These are phyloP conservation scores for Brachionichthys hirsutus DNA, from an alignment of 2,113 vertebrate species.

Conservation along the genomic window DNA sequence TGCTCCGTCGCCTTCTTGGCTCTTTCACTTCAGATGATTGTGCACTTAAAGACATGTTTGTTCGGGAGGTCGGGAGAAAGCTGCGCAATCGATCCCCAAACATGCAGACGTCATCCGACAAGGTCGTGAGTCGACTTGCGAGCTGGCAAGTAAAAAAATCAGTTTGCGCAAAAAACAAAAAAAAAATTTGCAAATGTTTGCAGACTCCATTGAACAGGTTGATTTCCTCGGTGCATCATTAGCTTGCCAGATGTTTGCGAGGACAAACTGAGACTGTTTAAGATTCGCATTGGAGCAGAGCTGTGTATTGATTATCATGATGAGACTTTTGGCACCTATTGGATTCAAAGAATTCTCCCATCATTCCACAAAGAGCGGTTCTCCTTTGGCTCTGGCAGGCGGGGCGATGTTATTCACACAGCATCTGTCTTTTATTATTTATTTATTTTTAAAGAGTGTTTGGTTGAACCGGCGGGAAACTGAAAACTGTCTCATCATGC, in stretches of 20 bases:
- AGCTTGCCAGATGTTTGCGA: constrained; percentile 16
- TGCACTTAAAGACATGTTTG: constrained; percentile 47
- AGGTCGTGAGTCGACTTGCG: too few relatives aligned
- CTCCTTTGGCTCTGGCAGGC: not conserved
- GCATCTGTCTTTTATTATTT: constrained; percentile 29
- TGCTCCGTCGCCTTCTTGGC: constrained; percentile 36
- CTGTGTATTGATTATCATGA: constrained; percentile 52
- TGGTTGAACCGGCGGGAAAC: constrained; percentile 45
- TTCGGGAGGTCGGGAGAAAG: constrained; percentile 16
- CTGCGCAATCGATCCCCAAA: not conserved
- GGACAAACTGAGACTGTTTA: constrained; percentile 35
- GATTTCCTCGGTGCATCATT: constrained; percentile 28
- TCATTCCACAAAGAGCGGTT: constrained; percentile 27
- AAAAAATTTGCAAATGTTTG: constrained; percentile 5
- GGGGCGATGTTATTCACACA: constrained; percentile 36
- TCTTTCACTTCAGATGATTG: constrained; percentile 58
- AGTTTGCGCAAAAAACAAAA: not conserved
- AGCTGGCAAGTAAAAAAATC: too few relatives aligned
- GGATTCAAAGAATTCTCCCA: constrained; percentile 23
- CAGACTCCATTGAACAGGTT: constrained; percentile 22
- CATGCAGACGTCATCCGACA: too few relatives aligned
- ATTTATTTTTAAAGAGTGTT: constrained; percentile 31
- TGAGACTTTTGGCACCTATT: constrained; percentile 26
- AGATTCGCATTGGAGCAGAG: constrained; percentile 41
- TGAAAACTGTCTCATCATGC: constrained; percentile 43